A percentile compares a stretch with the other conserved stretches of the same genome.
phyloP scores from a whole-genome alignment of 2,888 invertebrate genomes.

The Abrostola tripartita region DNA sequence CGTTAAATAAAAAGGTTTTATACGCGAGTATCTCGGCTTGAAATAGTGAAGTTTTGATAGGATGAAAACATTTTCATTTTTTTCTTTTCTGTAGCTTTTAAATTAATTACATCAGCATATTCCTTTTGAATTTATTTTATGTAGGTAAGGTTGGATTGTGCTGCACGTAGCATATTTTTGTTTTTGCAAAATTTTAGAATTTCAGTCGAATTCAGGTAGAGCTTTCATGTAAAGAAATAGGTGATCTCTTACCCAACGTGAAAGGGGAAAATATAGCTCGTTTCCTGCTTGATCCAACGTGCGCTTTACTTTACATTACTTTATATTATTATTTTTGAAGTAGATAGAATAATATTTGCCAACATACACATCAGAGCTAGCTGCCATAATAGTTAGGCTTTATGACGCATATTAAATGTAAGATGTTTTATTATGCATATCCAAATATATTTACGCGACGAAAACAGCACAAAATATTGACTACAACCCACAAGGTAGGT shows the following conservation, averaged over 20 bases:
- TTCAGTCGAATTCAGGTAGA: constrained; percentile 46
- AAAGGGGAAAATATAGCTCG: constrained; percentile 57
- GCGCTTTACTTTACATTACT: constrained; percentile 18
- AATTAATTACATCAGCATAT: constrained; percentile 58
- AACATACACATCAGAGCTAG: constrained; percentile 1
- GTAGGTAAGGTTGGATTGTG: constrained; percentile 49
- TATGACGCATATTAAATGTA: constrained; percentile 12
- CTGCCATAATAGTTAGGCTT: neutral
- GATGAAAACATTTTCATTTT: constrained; percentile 60
- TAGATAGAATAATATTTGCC: constrained; percentile 14
- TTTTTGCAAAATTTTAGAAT: constrained; percentile 40
- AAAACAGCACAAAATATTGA: constrained; percentile 39
- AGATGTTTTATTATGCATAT: constrained; percentile 17
- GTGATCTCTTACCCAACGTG: constrained; percentile 52
- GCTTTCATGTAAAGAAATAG: constrained; percentile 57
- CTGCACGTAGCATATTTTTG: constrained; percentile 46
- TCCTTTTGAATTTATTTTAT: constrained; percentile 57
- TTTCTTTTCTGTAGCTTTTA: constrained; percentile 60
- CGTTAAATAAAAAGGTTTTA: constrained; percentile 59
- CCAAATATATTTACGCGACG: constrained; percentile 22
- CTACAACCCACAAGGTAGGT: constrained; percentile 40
- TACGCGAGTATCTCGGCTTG: constrained; percentile 54
- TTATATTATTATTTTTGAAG: constrained; percentile 13
- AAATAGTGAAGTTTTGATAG: constrained; percentile 61
- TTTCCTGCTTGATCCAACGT: constrained; percentile 56